Evolutionary conservation across 2,888 invertebrate species (phyloP).

Genomic region (Mechanitis messenoides): DNA sequence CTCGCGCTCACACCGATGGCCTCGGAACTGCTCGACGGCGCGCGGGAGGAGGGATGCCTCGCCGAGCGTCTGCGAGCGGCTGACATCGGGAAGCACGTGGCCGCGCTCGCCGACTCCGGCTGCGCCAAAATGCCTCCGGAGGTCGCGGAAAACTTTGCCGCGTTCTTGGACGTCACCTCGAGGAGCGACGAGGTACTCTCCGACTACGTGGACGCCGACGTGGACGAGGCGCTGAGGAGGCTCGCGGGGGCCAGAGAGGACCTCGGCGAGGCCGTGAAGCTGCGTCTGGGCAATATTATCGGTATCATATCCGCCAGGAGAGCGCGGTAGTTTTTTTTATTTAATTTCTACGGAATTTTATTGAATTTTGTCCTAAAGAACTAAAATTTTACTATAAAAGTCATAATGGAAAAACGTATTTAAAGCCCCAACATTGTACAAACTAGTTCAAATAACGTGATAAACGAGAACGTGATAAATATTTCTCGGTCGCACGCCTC

Average conservation of each 20-base stretch:
- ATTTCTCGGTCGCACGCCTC: too few relatives aligned
- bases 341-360: neutral
- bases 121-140: conserved; percentile 67
- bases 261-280: conserved; percentile 47
- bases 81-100: conserved; percentile 71
- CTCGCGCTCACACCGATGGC: conserved; percentile 81
- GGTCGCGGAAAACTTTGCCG: conserved; percentile 69
- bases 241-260: conserved; percentile 53
- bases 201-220: conserved; percentile 56
- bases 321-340: neutral
- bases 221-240: conserved; percentile 52
- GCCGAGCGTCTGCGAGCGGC: conserved; percentile 61
- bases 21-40: conserved; percentile 46
- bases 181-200: conserved; percentile 51
- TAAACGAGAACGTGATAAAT: too few relatives aligned
- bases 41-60: conserved; percentile 47
- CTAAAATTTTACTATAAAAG: neutral
- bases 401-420: too few relatives aligned
- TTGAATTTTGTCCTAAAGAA: neutral
- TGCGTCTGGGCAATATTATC: conserved; percentile 43
- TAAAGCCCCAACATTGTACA: neutral
- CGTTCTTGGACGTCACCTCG: conserved; percentile 65
- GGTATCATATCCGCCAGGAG: conserved; percentile 39
- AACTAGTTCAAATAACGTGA: neutral
- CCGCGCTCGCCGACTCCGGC: conserved; percentile 67